Evolutionary conservation across 2,888 invertebrate species (phyloP).

Genomic region (Microchrysa polita): DNA sequence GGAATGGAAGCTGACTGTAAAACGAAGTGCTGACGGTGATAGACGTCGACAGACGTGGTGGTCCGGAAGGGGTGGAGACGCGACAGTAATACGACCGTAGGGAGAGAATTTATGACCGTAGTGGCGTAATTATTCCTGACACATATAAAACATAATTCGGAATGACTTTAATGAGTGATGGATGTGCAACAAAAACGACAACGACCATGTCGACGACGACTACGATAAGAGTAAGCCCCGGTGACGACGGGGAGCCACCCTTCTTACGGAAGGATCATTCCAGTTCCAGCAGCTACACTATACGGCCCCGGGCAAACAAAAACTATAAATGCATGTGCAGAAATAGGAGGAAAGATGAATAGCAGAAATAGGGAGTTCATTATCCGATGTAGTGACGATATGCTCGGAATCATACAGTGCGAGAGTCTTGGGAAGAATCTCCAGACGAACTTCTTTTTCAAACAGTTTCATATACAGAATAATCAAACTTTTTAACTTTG

Average conservation of each 20-base stretch:
- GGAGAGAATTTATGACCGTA: conserved; percentile 40
- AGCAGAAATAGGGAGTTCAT: conserved; percentile 13
- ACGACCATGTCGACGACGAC: neutral
- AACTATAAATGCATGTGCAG: neutral
- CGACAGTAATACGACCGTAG: conserved; percentile 2
- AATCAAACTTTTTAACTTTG: too few species aligned
- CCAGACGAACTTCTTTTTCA: too few species aligned
- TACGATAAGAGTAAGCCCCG: neutral
- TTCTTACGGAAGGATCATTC: neutral
- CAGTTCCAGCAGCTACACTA: conserved; percentile 9
- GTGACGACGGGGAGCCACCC: too few species aligned
- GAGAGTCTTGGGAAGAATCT: neutral
- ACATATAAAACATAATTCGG: conserved; percentile 44
- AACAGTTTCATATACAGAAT: too few species aligned
- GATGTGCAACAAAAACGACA: conserved; percentile 33
- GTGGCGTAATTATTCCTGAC: conserved; percentile 42
- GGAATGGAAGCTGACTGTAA: neutral
- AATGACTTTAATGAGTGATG: conserved; percentile 44
- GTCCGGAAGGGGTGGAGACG: neutral
- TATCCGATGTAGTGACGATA: conserved; percentile 18
- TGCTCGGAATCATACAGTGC: neutral
- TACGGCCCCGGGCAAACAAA: neutral
- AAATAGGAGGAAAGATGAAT: conserved; percentile 1
- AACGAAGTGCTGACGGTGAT: too few species aligned
- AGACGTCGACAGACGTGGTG: too few species aligned